Evolutionary conservation across 2,113 vertebrate species (phyloP).

Genomic region (Ailuropoda melanoleuca): DNA sequence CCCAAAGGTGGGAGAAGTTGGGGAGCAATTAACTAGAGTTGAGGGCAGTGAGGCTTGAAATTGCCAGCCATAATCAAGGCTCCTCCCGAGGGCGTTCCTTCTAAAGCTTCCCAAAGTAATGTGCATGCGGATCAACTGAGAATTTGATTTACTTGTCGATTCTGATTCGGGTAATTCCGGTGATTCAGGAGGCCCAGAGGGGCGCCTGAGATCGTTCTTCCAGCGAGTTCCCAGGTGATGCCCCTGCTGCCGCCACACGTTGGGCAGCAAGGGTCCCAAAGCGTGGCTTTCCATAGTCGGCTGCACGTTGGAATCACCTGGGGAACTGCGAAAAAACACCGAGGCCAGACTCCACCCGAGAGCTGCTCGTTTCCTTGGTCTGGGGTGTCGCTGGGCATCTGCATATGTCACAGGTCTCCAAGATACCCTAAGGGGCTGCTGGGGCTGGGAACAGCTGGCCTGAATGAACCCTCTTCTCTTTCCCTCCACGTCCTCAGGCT

Average conservation of each 20-base stretch:
- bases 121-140: fast-evolving
- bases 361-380: neutral
- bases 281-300: fast-evolving
- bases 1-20: neutral
- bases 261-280: neutral
- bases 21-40: neutral
- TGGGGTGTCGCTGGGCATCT: neutral
- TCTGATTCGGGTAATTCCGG: neutral
- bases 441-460: too few relatives aligned
- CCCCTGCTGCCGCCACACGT: fast-evolving
- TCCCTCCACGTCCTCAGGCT: neutral
- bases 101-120: neutral
- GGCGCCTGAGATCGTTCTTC: neutral
- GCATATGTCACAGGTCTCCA: neutral
- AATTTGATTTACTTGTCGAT: fast-evolving
- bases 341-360: neutral
- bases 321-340: neutral
- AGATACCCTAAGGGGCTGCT: neutral
- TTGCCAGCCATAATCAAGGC: fast-evolving
- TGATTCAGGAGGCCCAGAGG: neutral
- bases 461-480: neutral
- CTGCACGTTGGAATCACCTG: neutral
- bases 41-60: neutral
- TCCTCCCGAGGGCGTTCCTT: fast-evolving
- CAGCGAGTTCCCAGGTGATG: neutral